phyloP scores from a whole-genome alignment of 2,797 vertebrate species.

The Hozukius guyotensis region DNA sequence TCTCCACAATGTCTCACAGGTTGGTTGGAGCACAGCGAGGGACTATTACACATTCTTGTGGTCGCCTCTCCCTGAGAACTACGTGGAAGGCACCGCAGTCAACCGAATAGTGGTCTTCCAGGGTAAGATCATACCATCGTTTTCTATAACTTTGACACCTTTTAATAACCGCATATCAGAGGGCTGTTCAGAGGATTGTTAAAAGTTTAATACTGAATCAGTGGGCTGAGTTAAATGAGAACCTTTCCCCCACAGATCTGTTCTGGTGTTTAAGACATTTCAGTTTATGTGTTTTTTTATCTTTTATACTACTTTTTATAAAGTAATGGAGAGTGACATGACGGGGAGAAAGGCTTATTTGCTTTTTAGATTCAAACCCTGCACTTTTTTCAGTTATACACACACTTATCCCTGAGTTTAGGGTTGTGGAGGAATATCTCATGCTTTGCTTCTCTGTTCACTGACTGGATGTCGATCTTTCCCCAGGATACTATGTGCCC shows the following conservation, averaged over 20 bases:
- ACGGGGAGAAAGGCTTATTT: neutral
- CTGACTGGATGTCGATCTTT: neutral
- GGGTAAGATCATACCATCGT: slow-evolving; percentile 83
- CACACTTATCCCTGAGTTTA: neutral
- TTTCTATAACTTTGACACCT: slow-evolving; percentile 70
- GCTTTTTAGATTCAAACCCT: slow-evolving; percentile 19
- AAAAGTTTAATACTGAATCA: slow-evolving; percentile 57
- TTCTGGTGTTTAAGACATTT: slow-evolving; percentile 54
- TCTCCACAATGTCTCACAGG: slow-evolving; percentile 83
- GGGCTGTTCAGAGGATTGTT: slow-evolving; percentile 47
- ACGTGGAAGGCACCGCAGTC: slow-evolving; percentile 91
- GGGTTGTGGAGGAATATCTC: neutral
- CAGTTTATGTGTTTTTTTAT: slow-evolving; percentile 38
- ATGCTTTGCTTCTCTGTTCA: neutral
- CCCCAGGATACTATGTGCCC: slow-evolving; percentile 95
- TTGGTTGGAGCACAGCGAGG: slow-evolving; percentile 98
- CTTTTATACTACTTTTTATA: slow-evolving; percentile 18
- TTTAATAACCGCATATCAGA: slow-evolving; percentile 60
- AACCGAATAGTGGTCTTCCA: slow-evolving; percentile 96
- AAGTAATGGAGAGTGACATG: slow-evolving; percentile 29
- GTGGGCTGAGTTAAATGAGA: slow-evolving; percentile 48
- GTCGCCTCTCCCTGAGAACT: slow-evolving; percentile 96
- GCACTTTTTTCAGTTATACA: neutral
- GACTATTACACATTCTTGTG: slow-evolving; percentile 99
- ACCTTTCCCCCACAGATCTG: slow-evolving; percentile 20